These are phyloP conservation scores for Dastarcus helophoroides DNA, from an alignment of 2,888 invertebrate species.

Conservation along the genomic window DNA sequence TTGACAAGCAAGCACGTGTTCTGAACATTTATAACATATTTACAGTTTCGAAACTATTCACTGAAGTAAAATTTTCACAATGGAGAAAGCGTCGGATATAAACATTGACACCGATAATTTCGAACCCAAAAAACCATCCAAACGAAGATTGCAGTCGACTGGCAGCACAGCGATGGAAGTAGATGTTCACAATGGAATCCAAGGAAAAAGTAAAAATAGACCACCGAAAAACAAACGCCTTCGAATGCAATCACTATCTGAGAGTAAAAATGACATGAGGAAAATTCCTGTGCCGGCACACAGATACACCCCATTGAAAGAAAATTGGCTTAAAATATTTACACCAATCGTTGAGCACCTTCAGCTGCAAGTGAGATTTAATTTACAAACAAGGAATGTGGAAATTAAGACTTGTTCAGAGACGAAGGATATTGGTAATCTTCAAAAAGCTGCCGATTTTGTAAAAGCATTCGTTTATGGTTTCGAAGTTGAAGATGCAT, in stretches of 20 bases:
- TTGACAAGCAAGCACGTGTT: too few relatives aligned
- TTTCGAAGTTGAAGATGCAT: slow-evolving; percentile 93
- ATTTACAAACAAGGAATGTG: slow-evolving; percentile 80
- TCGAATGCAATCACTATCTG: slow-evolving; percentile 31
- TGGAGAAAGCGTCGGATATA: slow-evolving; percentile 33
- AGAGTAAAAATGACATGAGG: slow-evolving; percentile 49
- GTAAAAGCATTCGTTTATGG: slow-evolving; percentile 92
- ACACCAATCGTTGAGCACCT: slow-evolving; percentile 93
- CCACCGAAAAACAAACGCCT: slow-evolving; percentile 22
- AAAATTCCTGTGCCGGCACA: slow-evolving; percentile 87
- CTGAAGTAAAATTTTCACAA: too few relatives aligned
- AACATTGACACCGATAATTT: slow-evolving; percentile 45
- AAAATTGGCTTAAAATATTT: slow-evolving; percentile 95
- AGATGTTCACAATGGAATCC: slow-evolving; percentile 53
- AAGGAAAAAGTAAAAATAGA: slow-evolving; percentile 35
- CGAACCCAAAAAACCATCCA: slow-evolving; percentile 41
- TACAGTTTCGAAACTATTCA: too few relatives aligned
- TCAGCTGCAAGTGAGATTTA: slow-evolving; percentile 86
- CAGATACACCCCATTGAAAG: slow-evolving; percentile 87
- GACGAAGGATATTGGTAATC: slow-evolving; percentile 74
- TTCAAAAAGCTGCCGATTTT: slow-evolving; percentile 98
- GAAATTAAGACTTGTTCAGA: slow-evolving; percentile 64
- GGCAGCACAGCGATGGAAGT: slow-evolving; percentile 53
- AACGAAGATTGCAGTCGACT: slow-evolving; percentile 40
- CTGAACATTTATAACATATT: too few relatives aligned